Percentiles rank a stretch among this genome's conserved stretches.
Evolutionary conservation across 2,888 invertebrate genomes (phyloP).

Genomic region (Drosophila leonis): DNA sequence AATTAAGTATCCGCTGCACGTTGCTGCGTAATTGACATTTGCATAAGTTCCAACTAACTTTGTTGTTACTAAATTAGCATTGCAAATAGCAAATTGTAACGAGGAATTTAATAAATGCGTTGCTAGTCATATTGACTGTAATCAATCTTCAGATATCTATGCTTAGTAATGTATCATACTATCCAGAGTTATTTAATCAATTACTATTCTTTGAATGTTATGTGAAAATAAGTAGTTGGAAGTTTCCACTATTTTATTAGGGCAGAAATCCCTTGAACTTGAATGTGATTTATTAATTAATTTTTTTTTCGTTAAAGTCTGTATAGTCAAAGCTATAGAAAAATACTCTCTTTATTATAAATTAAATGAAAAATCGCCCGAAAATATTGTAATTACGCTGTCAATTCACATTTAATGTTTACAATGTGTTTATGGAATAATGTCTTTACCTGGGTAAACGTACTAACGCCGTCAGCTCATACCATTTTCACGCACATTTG

Average conservation of each 20-base stretch:
- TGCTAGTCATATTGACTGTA: constrained; percentile 8
- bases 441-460: neutral
- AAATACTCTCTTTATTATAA: neutral
- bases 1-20: constrained; percentile 37
- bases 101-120: constrained; percentile 28
- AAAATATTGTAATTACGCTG: neutral
- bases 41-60: constrained; percentile 36
- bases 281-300: no score
- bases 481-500: constrained; percentile 12
- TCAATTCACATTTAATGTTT: neutral
- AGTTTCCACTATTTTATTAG: neutral
- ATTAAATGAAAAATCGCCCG: neutral
- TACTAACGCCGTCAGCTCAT: neutral
- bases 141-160: constrained; percentile 7
- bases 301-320: no score
- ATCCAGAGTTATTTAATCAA: neutral
- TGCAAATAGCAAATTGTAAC: constrained; percentile 9
- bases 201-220: neutral
- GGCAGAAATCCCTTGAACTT: neutral
- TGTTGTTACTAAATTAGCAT: constrained; percentile 33
- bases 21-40: constrained; percentile 43
- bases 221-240: neutral
- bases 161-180: neutral
- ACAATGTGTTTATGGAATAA: neutral
- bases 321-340: neutral